These are phyloP conservation scores for Diarsia dahlii DNA, from an alignment of 2,888 invertebrate species.

Conservation along the genomic window DNA sequence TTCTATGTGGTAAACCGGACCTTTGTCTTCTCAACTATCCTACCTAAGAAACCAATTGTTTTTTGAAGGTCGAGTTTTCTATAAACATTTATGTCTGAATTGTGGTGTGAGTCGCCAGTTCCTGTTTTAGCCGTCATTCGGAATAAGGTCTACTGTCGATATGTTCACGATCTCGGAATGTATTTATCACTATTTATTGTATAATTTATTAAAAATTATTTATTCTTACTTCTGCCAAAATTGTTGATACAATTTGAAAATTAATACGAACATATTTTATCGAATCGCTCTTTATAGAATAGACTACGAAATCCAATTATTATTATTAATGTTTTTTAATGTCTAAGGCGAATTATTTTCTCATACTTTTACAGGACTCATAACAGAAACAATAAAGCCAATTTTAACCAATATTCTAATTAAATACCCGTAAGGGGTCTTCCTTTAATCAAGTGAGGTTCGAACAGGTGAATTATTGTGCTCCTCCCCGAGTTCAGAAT, in stretches of 20 bases:
- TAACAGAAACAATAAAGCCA: neutral
- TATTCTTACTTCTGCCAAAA: constrained; percentile 43
- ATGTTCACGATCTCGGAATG: constrained; percentile 67
- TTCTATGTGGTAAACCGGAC: neutral
- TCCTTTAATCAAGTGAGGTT: too few species aligned
- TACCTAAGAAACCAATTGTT: neutral
- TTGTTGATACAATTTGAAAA: constrained; percentile 26
- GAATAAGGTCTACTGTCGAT: constrained; percentile 50
- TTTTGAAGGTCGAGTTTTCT: neutral
- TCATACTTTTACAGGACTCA: constrained; percentile 8
- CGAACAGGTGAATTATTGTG: too few species aligned
- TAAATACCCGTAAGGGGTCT: neutral
- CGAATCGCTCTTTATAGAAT: constrained; percentile 27
- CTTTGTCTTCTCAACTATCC: neutral
- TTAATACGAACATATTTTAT: constrained; percentile 28
- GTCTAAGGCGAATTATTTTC: constrained; percentile 15
- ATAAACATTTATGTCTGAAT: neutral
- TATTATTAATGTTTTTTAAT: neutral
- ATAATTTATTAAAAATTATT: constrained; percentile 64
- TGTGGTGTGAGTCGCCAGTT: neutral
- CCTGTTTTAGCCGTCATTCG: constrained; percentile 20
- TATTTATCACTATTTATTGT: constrained; percentile 68
- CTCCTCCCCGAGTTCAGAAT: too few species aligned
- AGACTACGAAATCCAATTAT: neutral
- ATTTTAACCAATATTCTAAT: constrained; percentile 7